phyloP scores from a whole-genome alignment of 1,140 invertebrate genomes.

The Musca domestica region DNA sequence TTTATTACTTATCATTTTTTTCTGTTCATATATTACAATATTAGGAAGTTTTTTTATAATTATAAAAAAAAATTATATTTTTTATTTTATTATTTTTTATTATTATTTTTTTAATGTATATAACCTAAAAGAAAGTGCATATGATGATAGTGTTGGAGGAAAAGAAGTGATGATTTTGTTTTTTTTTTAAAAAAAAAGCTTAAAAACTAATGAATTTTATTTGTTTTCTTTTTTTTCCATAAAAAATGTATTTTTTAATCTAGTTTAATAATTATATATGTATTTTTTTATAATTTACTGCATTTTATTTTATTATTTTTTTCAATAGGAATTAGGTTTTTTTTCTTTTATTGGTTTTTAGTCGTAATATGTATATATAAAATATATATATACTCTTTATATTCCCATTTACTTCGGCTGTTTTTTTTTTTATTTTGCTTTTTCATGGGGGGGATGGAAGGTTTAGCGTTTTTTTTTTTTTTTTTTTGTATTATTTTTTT shows the following conservation, averaged over 20 bases:
- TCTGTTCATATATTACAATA: too few species aligned
- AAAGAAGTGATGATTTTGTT: neutral
- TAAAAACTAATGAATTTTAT: conserved; percentile 12
- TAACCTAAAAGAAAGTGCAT: neutral
- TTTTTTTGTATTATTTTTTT: conserved; percentile 20
- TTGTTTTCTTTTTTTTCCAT: neutral
- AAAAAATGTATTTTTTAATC: neutral
- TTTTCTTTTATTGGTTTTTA: neutral
- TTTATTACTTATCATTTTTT: too few species aligned
- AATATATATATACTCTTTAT: conserved; percentile 4
- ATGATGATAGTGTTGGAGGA: neutral
- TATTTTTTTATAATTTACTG: conserved; percentile 6
- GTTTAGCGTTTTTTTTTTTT: neutral
- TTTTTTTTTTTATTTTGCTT: conserved; percentile 1
- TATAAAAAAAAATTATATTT: conserved; percentile 8
- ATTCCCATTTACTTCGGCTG: neutral
- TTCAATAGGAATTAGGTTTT: conserved; percentile 16
- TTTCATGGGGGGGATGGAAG: neutral
- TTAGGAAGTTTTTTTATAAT: neutral
- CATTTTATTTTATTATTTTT: neutral
- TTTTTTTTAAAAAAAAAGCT: conserved; percentile 3
- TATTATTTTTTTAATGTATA: neutral
- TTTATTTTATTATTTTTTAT: neutral
- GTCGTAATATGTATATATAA: conserved; percentile 4
- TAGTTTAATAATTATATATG: too few species aligned